Conservation (phyloP, 2,888 invertebrate genomes). For the Apodemia mormo region DNA sequence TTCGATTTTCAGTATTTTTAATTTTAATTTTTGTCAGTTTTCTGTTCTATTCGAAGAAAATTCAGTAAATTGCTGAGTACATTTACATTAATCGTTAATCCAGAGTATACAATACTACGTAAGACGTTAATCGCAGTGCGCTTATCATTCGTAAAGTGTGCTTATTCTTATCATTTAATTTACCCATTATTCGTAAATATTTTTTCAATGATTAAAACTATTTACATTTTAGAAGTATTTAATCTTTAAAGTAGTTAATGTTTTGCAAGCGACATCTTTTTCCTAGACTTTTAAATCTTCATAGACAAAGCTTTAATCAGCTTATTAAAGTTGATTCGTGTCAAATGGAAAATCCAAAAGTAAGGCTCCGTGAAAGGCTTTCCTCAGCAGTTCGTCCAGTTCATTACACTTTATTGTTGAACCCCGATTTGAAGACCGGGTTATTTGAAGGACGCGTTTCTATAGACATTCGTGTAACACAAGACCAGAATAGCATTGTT, state of each 20-base stretch:
- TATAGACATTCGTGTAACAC: constrained; percentile 60
- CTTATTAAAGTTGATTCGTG: background rate
- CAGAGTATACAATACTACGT: too few species aligned
- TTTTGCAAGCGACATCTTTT: background rate
- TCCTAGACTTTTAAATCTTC: background rate
- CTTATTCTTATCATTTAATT: too few species aligned
- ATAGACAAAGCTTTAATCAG: background rate
- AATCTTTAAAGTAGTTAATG: background rate
- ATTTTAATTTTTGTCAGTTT: too few species aligned
- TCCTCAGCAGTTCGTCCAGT: constrained; percentile 56
- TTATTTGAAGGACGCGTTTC: constrained; percentile 59
- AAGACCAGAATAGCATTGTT: constrained; percentile 65
- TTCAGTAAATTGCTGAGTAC: too few species aligned
- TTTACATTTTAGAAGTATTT: too few species aligned
- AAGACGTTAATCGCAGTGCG: too few species aligned
- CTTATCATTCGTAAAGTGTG: too few species aligned
- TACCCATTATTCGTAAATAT: too few species aligned
- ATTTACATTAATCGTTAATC: too few species aligned
- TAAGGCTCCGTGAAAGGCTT: constrained; percentile 55
- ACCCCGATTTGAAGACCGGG: constrained; percentile 56
- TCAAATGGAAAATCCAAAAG: constrained; percentile 42
- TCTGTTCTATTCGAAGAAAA: too few species aligned
- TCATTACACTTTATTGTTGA: constrained; percentile 60
- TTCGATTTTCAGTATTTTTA: too few species aligned
- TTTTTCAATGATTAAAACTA: too few species aligned